Evolutionary conservation across 2,888 invertebrate species (phyloP), one percentile per base, ranked within the genome.

Genomic region (Coelinius sp.): DNA sequence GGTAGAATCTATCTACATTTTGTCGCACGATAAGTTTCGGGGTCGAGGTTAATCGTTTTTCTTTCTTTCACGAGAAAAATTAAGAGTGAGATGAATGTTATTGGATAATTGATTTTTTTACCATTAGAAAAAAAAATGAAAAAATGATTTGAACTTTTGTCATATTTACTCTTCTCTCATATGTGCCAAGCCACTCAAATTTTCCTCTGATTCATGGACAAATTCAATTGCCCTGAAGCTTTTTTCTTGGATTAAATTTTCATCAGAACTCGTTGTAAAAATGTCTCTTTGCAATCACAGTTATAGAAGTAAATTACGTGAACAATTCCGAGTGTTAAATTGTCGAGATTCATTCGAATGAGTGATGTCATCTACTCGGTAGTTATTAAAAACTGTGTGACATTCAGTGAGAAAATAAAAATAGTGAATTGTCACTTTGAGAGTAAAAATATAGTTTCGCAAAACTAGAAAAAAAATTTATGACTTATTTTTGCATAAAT

Each of bases 1-100:
- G 14, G 31, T 31, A 31, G 12, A 56, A 56, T 56, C 56, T 56
- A 27, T 56, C 4, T n/a, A 31, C 56, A 27, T 56, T 53, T 56
- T 2, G 56, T 17, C 14, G 27, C 31, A 56, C 56, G 31, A 56
- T 0, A 14, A 52, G 25, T 52, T 56, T 56, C 56, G 56, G n/a
- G 56, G 56, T 56, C 56, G 31, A 56, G 56, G 56, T 56, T 31
- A 56, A 56, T 56, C 56, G 14, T 56, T 31, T 52, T 17, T 1
- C 6, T 17, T 56, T 56, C 27, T 31, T 56, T 14, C 31, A 25
- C 56, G 17, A 17, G 17, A 46, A 17, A 17, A 17, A 5, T 46
- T 38, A 38, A 10, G 38, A 38, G 5, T 12, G 38, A n/a, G n/a
- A n/a, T n/a, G n/a, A n/a, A n/a, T n/a, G n/a, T n/a, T n/a, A 38